These are phyloP conservation scores for Trissonchulus sp. DNA, from an alignment of 2,888 invertebrate species.

Conservation along the genomic window DNA sequence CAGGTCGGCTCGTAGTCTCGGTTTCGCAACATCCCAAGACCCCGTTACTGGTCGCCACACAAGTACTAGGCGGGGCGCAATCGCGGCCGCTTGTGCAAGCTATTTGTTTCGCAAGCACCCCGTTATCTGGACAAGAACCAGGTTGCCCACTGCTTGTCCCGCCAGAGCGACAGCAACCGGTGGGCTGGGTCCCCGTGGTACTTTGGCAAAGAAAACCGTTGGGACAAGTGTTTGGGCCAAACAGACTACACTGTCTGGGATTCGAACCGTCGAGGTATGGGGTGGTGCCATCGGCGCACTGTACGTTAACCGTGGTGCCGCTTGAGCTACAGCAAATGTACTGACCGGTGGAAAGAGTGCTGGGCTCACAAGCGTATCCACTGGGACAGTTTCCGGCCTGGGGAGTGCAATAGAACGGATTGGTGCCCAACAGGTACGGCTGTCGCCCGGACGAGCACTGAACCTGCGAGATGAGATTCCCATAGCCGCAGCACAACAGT, in stretches of 20 bases:
- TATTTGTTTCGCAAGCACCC: background rate
- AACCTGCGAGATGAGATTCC: background rate
- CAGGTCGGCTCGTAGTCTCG: background rate
- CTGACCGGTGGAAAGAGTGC: background rate
- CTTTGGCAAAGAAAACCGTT: background rate
- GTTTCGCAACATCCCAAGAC: slow-evolving; percentile 8
- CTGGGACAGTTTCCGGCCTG: slow-evolving; percentile 15
- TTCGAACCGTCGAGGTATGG: background rate
- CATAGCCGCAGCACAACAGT: slow-evolving; percentile 16
- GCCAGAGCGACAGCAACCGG: background rate
- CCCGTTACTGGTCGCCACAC: slow-evolving; percentile 10
- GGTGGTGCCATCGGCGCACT: background rate
- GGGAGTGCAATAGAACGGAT: slow-evolving; percentile 10
- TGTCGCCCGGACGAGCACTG: slow-evolving; percentile 19
- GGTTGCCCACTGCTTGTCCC: background rate
- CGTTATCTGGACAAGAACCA: background rate
- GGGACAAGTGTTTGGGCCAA: background rate
- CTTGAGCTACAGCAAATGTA: slow-evolving; percentile 3
- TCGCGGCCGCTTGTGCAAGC: background rate
- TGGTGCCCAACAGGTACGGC: slow-evolving; percentile 18
- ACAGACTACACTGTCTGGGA: slow-evolving; percentile 1
- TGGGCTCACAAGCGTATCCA: slow-evolving; percentile 14
- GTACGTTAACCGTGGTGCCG: background rate
- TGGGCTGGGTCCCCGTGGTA: background rate
- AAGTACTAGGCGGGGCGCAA: background rate